phyloP scores from a whole-genome alignment of 2,888 invertebrate species.

The Leptura quadrifasciata region DNA sequence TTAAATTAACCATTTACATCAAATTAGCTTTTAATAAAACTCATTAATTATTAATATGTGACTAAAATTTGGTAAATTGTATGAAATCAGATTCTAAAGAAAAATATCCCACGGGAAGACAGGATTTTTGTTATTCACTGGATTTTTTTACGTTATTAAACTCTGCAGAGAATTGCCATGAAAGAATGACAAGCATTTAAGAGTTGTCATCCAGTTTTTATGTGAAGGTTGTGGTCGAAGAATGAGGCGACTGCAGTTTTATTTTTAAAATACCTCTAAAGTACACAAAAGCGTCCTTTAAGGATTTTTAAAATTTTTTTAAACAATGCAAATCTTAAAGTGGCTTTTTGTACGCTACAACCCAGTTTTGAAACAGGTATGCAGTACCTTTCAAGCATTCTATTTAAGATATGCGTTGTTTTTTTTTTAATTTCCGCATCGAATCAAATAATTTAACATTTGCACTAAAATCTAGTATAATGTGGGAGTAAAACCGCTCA shows the following conservation, averaged over 20 bases:
- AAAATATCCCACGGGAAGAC: constrained; percentile 50
- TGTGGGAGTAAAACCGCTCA: constrained; percentile 30
- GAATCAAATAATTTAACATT: constrained; percentile 7
- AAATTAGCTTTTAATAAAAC: constrained; percentile 25
- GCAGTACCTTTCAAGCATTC: background rate
- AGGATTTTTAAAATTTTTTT: constrained; percentile 43
- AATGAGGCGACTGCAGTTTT: constrained; percentile 41
- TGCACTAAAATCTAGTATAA: constrained; percentile 9
- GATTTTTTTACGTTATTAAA: constrained; percentile 19
- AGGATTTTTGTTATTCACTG: constrained; percentile 38
- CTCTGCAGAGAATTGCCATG: constrained; percentile 42
- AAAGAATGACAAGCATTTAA: constrained; percentile 49
- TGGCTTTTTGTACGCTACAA: background rate
- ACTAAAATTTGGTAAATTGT: constrained; percentile 17
- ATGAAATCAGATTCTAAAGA: constrained; percentile 24
- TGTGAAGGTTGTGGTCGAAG: constrained; percentile 44
- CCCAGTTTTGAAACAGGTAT: background rate
- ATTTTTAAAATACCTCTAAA: constrained; percentile 45
- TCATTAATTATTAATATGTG: constrained; percentile 5
- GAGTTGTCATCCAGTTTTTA: constrained; percentile 49
- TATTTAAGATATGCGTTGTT: background rate
- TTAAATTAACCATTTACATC: constrained; percentile 27
- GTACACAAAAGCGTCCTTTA: constrained; percentile 39
- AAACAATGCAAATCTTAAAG: background rate
- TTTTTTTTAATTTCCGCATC: constrained; percentile 20